These are phyloP conservation scores for Holocentrus rufus DNA, from an alignment of 2,797 vertebrate species.

Conservation along the genomic window DNA sequence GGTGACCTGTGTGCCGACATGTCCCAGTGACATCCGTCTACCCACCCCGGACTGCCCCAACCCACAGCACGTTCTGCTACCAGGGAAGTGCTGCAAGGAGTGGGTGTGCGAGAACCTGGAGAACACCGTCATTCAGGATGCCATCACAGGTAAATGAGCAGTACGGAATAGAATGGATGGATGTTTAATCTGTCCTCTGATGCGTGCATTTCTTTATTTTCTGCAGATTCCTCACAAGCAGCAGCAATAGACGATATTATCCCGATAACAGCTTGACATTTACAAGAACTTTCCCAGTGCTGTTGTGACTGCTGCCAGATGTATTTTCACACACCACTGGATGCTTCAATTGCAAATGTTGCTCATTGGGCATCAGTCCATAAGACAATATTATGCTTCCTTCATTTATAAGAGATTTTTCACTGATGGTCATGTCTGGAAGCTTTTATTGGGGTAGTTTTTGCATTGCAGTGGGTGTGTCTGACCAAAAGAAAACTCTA, in stretches of 20 bases:
- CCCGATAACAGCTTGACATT: conserved; percentile 21
- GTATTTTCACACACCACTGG: conserved; percentile 1
- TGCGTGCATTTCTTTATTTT: neutral
- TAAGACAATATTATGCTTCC: conserved; percentile 30
- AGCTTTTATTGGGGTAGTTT: conserved; percentile 71
- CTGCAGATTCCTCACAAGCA: neutral
- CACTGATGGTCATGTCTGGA: conserved; percentile 71
- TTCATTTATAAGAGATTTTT: conserved; percentile 54
- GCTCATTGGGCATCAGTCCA: conserved; percentile 38
- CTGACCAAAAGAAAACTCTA: conserved; percentile 63
- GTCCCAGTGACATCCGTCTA: conserved; percentile 82
- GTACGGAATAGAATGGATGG: neutral
- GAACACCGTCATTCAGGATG: conserved; percentile 75
- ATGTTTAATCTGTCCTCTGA: neutral
- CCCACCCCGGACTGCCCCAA: conserved; percentile 88
- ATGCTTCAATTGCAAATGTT: conserved; percentile 11
- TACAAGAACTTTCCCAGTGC: conserved; percentile 41
- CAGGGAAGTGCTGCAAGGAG: conserved; percentile 92
- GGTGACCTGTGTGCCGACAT: conserved; percentile 87
- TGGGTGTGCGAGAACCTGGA: conserved; percentile 90
- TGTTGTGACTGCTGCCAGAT: neutral
- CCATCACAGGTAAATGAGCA: conserved; percentile 76
- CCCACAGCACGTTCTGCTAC: conserved; percentile 84
- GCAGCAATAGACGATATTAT: conserved; percentile 3
- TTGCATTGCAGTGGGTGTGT: conserved; percentile 66